phyloP scores from a whole-genome alignment of 2,113 vertebrate species.

The Danio rerio region GRCz12tu NC_133177.1:29182501-29183000 shows the following conservation, averaged over 20 bases:
- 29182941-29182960: background rate
- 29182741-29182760: background rate
- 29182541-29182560: conserved; percentile 14
- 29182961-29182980: background rate
- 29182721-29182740: conserved; percentile 39
- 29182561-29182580: background rate
- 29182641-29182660: conserved; percentile 1
- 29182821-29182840: too few species aligned
- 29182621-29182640: background rate
- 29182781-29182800: background rate
- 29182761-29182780: background rate
- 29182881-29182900: background rate
- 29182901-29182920: too few species aligned
- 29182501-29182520: background rate
- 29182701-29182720: conserved; percentile 21
- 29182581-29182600: background rate
- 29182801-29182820: background rate
- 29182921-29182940: background rate
- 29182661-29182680: conserved; percentile 16
- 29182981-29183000: too few species aligned
- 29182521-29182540: background rate
- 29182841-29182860: too few species aligned
- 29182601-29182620: conserved; percentile 23
- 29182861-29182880: background rate
- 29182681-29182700: conserved; percentile 19